A percentile compares a stretch with the other conserved stretches of the same genome.
phyloP scores from a whole-genome alignment of 2,797 vertebrate genomes.

The Trachurus trachurus region DNA sequence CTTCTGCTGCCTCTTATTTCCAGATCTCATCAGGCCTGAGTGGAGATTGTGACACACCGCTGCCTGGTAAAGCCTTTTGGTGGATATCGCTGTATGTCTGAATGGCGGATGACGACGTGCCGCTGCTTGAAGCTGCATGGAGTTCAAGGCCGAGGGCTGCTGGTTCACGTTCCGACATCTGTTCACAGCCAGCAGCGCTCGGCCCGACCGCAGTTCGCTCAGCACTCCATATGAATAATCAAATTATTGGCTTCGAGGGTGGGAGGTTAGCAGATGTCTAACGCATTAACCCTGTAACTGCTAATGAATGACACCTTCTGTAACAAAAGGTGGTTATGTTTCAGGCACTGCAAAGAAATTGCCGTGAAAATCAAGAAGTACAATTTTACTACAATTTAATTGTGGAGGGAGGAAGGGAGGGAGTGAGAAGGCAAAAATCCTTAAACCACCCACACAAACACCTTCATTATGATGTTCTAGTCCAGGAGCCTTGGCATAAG shows the following conservation, averaged over 20 bases:
- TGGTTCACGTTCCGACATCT: constrained; percentile 77
- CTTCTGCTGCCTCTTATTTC: constrained; percentile 35
- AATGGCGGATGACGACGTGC: constrained; percentile 21
- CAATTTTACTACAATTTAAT: not conserved
- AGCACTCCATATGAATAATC: constrained; percentile 73
- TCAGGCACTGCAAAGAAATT: constrained; percentile 11
- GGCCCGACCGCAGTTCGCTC: constrained; percentile 51
- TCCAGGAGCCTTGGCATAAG: constrained; percentile 7
- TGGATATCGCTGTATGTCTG: constrained; percentile 34
- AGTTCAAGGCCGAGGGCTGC: constrained; percentile 54
- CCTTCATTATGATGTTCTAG: constrained; percentile 4
- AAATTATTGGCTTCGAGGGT: constrained; percentile 72
- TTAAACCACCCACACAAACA: constrained; percentile 17
- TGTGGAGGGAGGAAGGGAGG: not conserved
- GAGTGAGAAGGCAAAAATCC: not conserved
- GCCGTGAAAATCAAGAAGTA: not conserved
- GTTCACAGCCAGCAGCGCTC: constrained; percentile 68
- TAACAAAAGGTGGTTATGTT: constrained; percentile 50
- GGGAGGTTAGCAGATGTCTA: constrained; percentile 77
- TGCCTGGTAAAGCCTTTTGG: constrained; percentile 38
- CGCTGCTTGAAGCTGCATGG: constrained; percentile 45
- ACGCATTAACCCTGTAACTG: constrained; percentile 64
- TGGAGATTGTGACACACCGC: constrained; percentile 20
- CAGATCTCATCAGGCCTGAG: constrained; percentile 31
- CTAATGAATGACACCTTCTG: constrained; percentile 69